Base-by-base conservation (phyloP, 23 tunicate genomes). In the Diplosoma virens region DNA sequence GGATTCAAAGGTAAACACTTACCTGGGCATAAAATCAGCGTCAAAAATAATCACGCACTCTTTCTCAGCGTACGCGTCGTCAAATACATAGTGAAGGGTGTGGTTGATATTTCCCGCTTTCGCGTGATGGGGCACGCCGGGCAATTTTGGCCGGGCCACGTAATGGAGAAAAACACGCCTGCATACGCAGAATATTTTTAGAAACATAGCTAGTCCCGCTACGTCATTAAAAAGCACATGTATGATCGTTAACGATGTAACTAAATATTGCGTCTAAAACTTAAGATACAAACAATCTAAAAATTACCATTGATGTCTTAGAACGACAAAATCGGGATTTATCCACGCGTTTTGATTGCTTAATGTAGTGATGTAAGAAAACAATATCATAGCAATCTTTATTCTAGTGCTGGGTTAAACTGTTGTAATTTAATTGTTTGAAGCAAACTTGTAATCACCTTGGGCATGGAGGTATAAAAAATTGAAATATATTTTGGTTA, bases 1-100 rank as follows among this genome's bases (percentile, higher is more conserved):
- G n/a, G n/a, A n/a, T n/a, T n/a, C n/a, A n/a, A n/a, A n/a, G n/a
- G 25, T n/a, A n/a, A 6, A 7, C 5, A 4, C 75, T 27, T 55
- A 89, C 96, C 96, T 86, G 83, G 98, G 98, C 98, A 93, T 93
- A 81, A 93, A 93, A 65, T 93, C 98, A 28, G 98, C 98, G 53
- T 93, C 98, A 32, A 93, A 93, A 34, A 93, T 86, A 47, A 81
- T 77, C 25, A 86, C 93, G 65, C 93, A 86, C 82, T 93, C 98
- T 41, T 92, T 78, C 56, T 93, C 93, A 46, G 98, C 76, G 24
- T 86, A 76, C 4, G 93, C 93, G 50, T 93, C 93, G 46, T 93
- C 98, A 58, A 80, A 93, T 5, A 93, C 73, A 71, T 81, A 93
- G 33, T 86, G 98, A 3, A 93, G 81, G 41, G 98, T 93, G 84